phyloP scores from a whole-genome alignment of 2,888 invertebrate species.

The Ophion costatus region DNA sequence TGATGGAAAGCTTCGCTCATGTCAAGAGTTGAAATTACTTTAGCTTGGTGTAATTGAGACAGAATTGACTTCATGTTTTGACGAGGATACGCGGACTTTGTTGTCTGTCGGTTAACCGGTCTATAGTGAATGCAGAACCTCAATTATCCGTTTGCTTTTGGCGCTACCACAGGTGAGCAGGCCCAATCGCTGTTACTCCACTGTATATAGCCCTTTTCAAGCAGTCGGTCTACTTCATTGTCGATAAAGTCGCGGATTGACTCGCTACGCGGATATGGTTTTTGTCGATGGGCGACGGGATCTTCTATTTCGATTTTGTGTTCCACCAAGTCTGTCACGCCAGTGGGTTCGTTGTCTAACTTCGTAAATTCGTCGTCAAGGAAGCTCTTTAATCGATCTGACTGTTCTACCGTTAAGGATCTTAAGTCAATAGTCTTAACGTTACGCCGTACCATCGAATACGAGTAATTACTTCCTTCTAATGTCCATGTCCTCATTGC shows the following conservation, averaged over 20 bases:
- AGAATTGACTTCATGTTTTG: constrained; percentile 5
- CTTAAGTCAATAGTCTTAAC: constrained; percentile 25
- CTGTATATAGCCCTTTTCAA: not conserved
- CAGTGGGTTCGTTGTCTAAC: constrained; percentile 58
- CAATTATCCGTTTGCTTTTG: not conserved
- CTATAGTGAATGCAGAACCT: not conserved
- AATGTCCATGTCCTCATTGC: not conserved
- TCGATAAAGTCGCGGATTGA: not conserved
- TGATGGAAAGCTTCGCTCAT: constrained; percentile 61
- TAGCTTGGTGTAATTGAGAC: not conserved
- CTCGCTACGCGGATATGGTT: constrained; percentile 59
- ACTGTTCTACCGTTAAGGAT: constrained; percentile 35
- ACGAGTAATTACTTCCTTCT: not conserved
- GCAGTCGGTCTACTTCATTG: not conserved
- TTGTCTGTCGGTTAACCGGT: not conserved
- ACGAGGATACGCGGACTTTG: not conserved
- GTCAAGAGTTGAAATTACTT: not conserved
- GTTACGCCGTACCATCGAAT: constrained; percentile 12
- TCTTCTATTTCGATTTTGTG: constrained; percentile 53
- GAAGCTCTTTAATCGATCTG: constrained; percentile 29
- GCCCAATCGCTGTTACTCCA: constrained; percentile 53
- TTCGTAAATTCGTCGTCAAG: constrained; percentile 52
- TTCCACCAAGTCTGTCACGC: constrained; percentile 43
- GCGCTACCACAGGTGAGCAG: not conserved
- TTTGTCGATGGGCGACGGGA: constrained; percentile 40